Conservation (phyloP, 2,113 vertebrate genomes). For the Damaliscus lunatus region DNA sequence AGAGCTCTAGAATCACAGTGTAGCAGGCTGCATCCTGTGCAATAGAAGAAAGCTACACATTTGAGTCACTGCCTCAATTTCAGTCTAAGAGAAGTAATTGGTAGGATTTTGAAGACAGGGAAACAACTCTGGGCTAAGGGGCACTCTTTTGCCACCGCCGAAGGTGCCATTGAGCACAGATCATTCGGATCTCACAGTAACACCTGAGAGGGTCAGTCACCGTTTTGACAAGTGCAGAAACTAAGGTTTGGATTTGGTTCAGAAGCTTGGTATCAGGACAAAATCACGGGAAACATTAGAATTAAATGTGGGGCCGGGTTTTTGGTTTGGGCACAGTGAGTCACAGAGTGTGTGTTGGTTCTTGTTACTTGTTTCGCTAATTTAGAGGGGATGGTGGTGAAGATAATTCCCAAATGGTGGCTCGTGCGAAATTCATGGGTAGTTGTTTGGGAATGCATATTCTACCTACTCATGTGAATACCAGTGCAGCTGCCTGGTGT, state of each 20-base stretch:
- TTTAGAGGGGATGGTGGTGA: neutral
- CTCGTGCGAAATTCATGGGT: neutral
- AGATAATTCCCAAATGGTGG: neutral
- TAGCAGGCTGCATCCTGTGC: neutral
- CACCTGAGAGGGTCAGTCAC: neutral
- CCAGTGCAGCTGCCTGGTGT: neutral
- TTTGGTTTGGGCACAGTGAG: neutral
- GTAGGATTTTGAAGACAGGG: neutral
- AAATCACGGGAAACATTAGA: neutral
- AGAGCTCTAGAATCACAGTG: neutral
- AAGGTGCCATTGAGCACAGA: neutral
- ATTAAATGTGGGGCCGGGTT: neutral
- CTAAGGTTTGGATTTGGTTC: neutral
- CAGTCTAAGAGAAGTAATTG: neutral
- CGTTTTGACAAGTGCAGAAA: neutral
- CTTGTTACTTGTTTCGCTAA: conserved; percentile 4
- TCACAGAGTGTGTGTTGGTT: neutral
- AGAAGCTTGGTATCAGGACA: neutral
- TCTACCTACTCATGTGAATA: neutral
- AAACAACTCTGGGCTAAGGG: neutral
- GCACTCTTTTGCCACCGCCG: neutral
- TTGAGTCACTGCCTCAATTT: neutral
- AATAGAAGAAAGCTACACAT: neutral
- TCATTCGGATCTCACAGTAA: neutral
- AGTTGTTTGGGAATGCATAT: conserved; percentile 15